Conservation (phyloP, 2,888 invertebrate species). For the Melanostoma scalare region DNA sequence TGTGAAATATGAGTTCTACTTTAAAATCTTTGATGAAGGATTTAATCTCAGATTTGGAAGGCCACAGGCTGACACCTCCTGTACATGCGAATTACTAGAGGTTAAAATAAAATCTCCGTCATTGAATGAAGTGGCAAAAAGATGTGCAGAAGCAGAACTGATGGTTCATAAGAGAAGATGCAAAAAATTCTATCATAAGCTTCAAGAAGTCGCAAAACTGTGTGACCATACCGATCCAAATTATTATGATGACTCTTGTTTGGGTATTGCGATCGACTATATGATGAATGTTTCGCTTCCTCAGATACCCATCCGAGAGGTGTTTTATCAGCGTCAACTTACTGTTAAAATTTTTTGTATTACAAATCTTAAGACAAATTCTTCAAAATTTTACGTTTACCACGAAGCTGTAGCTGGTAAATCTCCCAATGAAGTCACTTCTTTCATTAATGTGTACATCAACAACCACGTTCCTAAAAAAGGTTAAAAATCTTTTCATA, state of each 20-base stretch:
- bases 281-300: slow-evolving; percentile 6
- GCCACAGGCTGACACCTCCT: background rate
- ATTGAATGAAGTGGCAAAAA: slow-evolving; percentile 14
- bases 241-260: background rate
- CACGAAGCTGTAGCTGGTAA: slow-evolving; percentile 21
- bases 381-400: background rate
- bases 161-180: too few relatives aligned
- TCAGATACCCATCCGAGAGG: slow-evolving; percentile 24
- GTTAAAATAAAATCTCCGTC: slow-evolving; percentile 14
- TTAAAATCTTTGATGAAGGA: slow-evolving; percentile 9
- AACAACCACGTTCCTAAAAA: slow-evolving; percentile 24
- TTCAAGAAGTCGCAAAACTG: background rate
- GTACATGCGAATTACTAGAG: background rate
- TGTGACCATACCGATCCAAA: too few relatives aligned
- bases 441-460: slow-evolving; percentile 18
- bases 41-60: slow-evolving; percentile 6
- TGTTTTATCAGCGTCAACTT: slow-evolving; percentile 14
- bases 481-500: slow-evolving; percentile 21
- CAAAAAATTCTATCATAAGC: background rate
- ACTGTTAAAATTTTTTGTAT: slow-evolving; percentile 8
- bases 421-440: slow-evolving; percentile 31
- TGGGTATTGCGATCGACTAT: slow-evolving; percentile 1
- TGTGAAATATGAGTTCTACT: slow-evolving; percentile 12
- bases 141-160: slow-evolving; percentile 5
- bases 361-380: background rate